Conservation (phyloP, 1,140 invertebrate genomes). For the Euura saliciscinereae region DNA sequence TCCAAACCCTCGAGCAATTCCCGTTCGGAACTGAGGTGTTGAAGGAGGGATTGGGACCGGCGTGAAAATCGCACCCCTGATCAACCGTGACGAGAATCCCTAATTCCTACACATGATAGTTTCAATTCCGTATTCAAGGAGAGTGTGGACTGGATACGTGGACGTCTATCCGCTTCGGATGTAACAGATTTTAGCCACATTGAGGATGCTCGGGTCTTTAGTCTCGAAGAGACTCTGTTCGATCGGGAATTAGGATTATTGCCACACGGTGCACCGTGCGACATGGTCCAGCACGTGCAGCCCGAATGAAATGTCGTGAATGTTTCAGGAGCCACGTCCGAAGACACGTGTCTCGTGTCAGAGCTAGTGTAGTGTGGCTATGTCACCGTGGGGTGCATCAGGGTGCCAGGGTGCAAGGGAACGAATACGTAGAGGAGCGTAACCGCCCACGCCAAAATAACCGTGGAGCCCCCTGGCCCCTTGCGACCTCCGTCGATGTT, state of each 20-base stretch:
- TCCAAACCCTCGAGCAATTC: background rate
- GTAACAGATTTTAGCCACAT: no score
- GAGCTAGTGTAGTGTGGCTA: background rate
- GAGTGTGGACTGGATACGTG: no score
- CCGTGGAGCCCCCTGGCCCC: background rate
- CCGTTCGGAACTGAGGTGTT: background rate
- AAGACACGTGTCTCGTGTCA: background rate
- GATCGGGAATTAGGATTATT: background rate
- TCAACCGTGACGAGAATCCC: background rate
- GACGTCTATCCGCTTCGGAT: background rate
- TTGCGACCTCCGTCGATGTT: background rate
- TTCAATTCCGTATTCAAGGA: background rate
- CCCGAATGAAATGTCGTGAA: background rate
- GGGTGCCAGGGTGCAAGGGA: background rate
- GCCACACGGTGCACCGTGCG: background rate
- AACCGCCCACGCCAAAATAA: background rate
- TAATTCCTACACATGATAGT: background rate
- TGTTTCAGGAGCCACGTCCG: background rate
- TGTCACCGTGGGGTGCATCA: background rate
- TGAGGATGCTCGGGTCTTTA: no score
- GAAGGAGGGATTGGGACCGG: background rate
- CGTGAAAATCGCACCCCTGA: constrained; percentile 6
- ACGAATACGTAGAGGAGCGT: background rate
- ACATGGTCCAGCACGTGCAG: background rate
- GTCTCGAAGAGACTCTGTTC: no score